A percentile compares a stretch with the other conserved stretches of the same genome.
Evolutionary conservation across 2,113 vertebrate species (phyloP).

Genomic region (Cercopithecus mona): DNA sequence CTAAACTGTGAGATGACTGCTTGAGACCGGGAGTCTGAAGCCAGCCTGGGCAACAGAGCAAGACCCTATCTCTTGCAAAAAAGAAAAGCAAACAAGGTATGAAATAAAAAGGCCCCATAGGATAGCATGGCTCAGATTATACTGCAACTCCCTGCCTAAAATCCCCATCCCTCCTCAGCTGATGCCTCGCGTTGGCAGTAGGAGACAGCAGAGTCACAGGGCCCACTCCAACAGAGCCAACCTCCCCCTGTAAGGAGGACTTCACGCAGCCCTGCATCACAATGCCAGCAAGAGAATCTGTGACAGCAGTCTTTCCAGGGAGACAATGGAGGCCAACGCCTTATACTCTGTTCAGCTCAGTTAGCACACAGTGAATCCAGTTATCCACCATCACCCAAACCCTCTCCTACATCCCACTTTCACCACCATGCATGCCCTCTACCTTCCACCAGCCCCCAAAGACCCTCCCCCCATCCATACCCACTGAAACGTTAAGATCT

Average conservation of each 20-base stretch:
- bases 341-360: neutral
- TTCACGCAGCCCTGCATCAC: neutral
- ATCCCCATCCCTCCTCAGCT: neutral
- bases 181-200: neutral
- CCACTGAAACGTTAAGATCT: neutral
- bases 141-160: neutral
- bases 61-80: neutral
- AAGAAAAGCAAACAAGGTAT: slow-evolving; percentile 15
- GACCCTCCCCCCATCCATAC: neutral
- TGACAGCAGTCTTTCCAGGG: neutral
- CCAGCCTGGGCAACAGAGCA: neutral
- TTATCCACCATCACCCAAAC: neutral
- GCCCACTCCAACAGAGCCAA: neutral
- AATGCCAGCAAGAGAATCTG: neutral
- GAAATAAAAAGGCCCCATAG: neutral
- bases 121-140: neutral
- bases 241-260: neutral
- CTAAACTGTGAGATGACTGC: neutral
- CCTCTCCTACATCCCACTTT: neutral
- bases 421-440: neutral
- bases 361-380: too few relatives aligned
- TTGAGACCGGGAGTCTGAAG: neutral
- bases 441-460: neutral
- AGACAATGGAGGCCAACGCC: neutral
- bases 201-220: too few relatives aligned